Percentiles rank a stretch among this genome's conserved stretches.
These are phyloP conservation scores for Sternarchorhynchus goeldii DNA, from an alignment of 2,797 vertebrate genomes.

Conservation along the genomic window DNA sequence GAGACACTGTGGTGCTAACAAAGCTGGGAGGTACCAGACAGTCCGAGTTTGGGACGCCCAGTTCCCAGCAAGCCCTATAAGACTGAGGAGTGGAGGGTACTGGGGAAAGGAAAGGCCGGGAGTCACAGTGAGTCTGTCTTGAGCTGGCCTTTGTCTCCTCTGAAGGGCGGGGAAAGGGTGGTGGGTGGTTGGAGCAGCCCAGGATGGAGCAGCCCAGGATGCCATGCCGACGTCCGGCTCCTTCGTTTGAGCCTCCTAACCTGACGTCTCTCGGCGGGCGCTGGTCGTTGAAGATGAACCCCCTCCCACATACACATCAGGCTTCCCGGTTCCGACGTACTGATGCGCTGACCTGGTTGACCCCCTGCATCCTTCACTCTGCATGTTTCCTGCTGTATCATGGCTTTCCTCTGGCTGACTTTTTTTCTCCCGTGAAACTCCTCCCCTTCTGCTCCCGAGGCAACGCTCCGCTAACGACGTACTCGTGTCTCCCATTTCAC, in stretches of 20 bases:
- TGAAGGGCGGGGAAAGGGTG: background rate
- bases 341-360: slow-evolving; percentile 35
- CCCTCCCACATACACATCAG: too few species aligned
- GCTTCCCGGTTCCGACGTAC: slow-evolving; percentile 16
- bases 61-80: slow-evolving; percentile 45
- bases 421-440: slow-evolving; percentile 18
- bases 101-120: slow-evolving; percentile 13
- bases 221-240: too few species aligned
- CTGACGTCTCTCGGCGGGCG: too few species aligned
- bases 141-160: slow-evolving; percentile 51
- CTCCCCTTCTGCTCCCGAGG: background rate
- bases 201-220: background rate
- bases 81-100: slow-evolving; percentile 13
- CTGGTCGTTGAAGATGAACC: too few species aligned
- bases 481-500: slow-evolving; percentile 39
- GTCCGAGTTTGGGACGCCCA: slow-evolving; percentile 31
- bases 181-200: slow-evolving; percentile 8
- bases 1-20: slow-evolving; percentile 47
- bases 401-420: slow-evolving; percentile 21
- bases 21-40: slow-evolving; percentile 36
- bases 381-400: slow-evolving; percentile 34
- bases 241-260: too few species aligned
- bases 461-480: slow-evolving; percentile 12
- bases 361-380: slow-evolving; percentile 38
- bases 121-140: slow-evolving; percentile 67